Evolutionary conservation across 1,140 invertebrate species (phyloP).

Genomic region (Helicoverpa zea): DNA sequence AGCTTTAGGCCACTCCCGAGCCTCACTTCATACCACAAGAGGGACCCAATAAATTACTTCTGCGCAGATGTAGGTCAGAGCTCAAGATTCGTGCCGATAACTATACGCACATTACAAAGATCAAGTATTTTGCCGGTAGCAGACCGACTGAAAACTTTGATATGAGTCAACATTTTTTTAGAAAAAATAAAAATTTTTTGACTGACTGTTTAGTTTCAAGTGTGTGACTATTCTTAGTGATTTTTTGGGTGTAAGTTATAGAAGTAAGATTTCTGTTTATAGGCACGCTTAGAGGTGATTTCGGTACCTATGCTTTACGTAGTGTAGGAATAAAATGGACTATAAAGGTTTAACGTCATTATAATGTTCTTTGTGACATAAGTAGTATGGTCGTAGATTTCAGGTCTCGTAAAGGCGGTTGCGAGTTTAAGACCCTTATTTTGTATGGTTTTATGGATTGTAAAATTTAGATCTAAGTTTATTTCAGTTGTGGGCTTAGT

Average conservation of each 20-base stretch:
- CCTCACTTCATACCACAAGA: too few species aligned
- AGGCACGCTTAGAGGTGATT: neutral
- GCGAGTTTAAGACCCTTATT: conserved; percentile 24
- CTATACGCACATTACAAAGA: too few species aligned
- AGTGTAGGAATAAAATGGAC: conserved; percentile 8
- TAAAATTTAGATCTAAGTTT: conserved; percentile 28
- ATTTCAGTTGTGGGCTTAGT: conserved; percentile 4
- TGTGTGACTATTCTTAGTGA: too few species aligned
- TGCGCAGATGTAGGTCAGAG: too few species aligned
- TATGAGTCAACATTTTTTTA: too few species aligned
- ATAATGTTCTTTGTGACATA: conserved; percentile 16
- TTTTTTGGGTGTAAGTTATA: conserved; percentile 5
- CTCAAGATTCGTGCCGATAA: too few species aligned
- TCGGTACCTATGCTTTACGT: neutral
- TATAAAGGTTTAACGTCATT: conserved; percentile 20
- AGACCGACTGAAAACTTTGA: too few species aligned
- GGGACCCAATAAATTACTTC: too few species aligned
- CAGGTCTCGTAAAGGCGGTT: neutral
- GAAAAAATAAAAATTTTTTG: too few species aligned
- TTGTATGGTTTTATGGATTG: conserved; percentile 40
- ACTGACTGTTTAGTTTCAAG: too few species aligned
- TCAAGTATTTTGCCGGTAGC: too few species aligned
- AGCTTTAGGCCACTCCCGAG: too few species aligned
- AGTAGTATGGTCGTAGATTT: conserved; percentile 15
- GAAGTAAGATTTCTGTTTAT: conserved; percentile 41